Evolutionary conservation across 2,888 invertebrate species (phyloP), one percentile per base, ranked within the genome.

Genomic region (Agriopis leucophaearia): DNA sequence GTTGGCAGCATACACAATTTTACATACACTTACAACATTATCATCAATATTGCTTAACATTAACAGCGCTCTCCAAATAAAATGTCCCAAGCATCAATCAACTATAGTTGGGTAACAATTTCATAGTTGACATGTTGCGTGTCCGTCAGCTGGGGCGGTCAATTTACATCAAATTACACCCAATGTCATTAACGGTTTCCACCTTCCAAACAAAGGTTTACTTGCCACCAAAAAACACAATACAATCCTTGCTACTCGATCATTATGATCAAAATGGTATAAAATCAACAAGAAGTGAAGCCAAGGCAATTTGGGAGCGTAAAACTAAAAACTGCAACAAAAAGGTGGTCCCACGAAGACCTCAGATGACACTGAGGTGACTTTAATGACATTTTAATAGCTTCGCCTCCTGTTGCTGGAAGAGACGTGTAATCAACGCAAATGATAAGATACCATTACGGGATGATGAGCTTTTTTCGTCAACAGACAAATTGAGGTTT

Each of bases 321-420:
- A 84, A 83, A 85, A 87, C 86, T 90, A 91, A 91, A 90, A 91
- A 91, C 88, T 90, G 88, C 90, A 89, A 27, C 89, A 93, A 94
- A 94, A 92, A 94, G 79, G 79, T 81, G 84, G 85, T 86, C 87
- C 82, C 88, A 89, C 88, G 87, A 88, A 62, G 55, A 60, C 54
- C 57, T 66, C 90, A 90, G 92, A 92, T 92, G 93, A 93, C 93
- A 93, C 90, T 79, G 86, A 86, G 86, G 88, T 86, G 86, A 86
- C 89, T 92, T 89, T 94, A 94, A 94, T 91, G 94, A 91, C 91
- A 92, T 86, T 94, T 92, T 94, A 94, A 94, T 94, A 91, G 91
- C 92, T 85, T 85, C 83, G 88, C 91, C 90, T 88, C 84, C 88
- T 91, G 90, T 88, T 87, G 84, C 83, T 82, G 82, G 84, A 84